Conservation (phyloP, 1,140 invertebrate species). For the Drosophila mauritiana region DNA sequence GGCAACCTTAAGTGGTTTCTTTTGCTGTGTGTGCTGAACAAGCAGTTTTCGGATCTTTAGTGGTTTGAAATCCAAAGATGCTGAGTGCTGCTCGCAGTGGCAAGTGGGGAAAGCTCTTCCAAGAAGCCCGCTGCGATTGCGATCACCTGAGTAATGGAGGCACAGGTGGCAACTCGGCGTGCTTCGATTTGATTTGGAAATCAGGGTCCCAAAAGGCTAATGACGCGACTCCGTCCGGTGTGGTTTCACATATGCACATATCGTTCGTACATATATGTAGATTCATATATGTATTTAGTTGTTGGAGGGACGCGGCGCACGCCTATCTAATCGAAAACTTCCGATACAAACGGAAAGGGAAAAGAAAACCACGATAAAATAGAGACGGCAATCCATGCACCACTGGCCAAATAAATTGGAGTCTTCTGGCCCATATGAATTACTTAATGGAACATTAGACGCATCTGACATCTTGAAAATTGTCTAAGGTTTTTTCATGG, state of each 20-base stretch:
- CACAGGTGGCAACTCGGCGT: constrained; percentile 3
- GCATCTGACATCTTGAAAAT: background rate
- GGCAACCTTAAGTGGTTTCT: constrained; percentile 15
- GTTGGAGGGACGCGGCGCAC: background rate
- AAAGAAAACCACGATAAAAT: constrained; percentile 12
- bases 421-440: background rate
- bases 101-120: constrained; percentile 18
- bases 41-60: constrained; percentile 10
- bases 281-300: background rate
- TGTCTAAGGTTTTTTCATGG: background rate
- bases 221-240: constrained; percentile 14
- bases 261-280: background rate
- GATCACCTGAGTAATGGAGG: background rate
- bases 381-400: constrained; percentile 24
- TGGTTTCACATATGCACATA: background rate
- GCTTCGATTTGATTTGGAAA: constrained; percentile 32
- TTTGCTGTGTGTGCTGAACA: constrained; percentile 7
- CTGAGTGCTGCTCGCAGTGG: background rate
- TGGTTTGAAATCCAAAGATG: background rate
- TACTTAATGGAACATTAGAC: constrained; percentile 2
- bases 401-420: constrained; percentile 19
- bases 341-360: constrained; percentile 52
- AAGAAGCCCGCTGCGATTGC: background rate
- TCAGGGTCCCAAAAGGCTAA: constrained; percentile 24
- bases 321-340: constrained; percentile 71